Percentiles rank a stretch among this genome's conserved stretches.
Evolutionary conservation across 2,888 invertebrate species (phyloP).

Genomic region (Metallyticus violacea): DNA sequence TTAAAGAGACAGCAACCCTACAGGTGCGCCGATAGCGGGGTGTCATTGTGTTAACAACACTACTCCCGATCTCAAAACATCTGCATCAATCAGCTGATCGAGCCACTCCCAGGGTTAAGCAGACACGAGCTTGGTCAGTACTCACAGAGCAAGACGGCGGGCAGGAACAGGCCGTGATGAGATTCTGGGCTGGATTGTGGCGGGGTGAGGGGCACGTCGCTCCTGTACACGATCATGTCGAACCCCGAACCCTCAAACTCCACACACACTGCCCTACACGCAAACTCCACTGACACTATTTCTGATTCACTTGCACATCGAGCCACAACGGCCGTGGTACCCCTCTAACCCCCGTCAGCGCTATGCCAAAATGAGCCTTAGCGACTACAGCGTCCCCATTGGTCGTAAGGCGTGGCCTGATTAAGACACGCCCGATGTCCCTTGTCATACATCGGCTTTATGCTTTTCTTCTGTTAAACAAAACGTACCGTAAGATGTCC

Average conservation of each 20-base stretch:
- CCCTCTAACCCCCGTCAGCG: not conserved
- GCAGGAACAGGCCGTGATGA: conserved; percentile 35
- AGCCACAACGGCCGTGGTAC: not conserved
- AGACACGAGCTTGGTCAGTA: conserved; percentile 18
- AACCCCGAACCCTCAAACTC: conserved; percentile 18
- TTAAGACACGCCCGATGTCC: too few relatives aligned
- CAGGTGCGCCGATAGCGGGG: too few relatives aligned
- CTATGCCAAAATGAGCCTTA: not conserved
- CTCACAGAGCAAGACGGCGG: conserved; percentile 46
- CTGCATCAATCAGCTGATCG: too few relatives aligned
- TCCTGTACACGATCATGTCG: conserved; percentile 42
- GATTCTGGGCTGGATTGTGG: conserved; percentile 48
- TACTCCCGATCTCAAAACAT: too few relatives aligned
- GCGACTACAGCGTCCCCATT: not conserved
- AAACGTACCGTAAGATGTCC: too few relatives aligned
- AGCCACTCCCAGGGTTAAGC: too few relatives aligned
- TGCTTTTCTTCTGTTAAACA: too few relatives aligned
- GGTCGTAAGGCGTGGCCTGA: not conserved
- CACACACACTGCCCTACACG: not conserved
- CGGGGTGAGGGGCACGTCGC: conserved; percentile 42
- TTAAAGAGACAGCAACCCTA: too few relatives aligned
- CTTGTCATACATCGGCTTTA: too few relatives aligned
- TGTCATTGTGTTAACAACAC: too few relatives aligned
- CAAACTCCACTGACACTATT: not conserved
- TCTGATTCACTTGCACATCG: not conserved